Evolutionary conservation across 2,888 invertebrate genomes (phyloP).

Genomic region (Himalopsyche tibetana): DNA sequence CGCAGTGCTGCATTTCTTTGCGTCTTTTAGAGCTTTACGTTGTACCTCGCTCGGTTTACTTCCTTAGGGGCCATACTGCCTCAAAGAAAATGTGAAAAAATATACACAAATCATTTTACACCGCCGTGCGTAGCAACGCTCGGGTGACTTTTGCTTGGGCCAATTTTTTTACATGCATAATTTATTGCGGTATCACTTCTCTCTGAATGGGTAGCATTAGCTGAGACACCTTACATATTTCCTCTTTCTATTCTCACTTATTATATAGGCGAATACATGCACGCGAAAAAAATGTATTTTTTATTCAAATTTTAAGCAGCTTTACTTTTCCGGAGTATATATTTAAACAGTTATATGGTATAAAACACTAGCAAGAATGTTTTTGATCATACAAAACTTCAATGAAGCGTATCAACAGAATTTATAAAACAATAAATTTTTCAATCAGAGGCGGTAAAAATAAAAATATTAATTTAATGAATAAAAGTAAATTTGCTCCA

Average conservation of each 20-base stretch:
- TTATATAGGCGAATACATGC: not conserved
- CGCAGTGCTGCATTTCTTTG: conserved; percentile 10
- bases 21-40: conserved; percentile 5
- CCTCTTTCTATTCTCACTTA: conserved; percentile 14
- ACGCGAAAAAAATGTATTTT: not conserved
- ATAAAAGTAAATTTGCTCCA: too few relatives aligned
- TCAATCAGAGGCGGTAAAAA: too few relatives aligned
- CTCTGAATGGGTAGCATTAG: conserved; percentile 26
- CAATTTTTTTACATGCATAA: conserved; percentile 34
- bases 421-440: too few relatives aligned
- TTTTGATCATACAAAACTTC: too few relatives aligned
- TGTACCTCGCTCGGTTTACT: not conserved
- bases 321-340: too few relatives aligned
- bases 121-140: conserved; percentile 26
- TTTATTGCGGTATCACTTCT: conserved; percentile 30
- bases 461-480: too few relatives aligned
- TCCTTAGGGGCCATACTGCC: conserved; percentile 6
- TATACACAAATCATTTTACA: conserved; percentile 31
- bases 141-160: conserved; percentile 30
- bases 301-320: too few relatives aligned
- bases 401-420: too few relatives aligned
- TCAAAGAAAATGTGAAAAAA: not conserved
- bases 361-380: too few relatives aligned
- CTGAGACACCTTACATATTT: conserved; percentile 27
- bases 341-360: too few relatives aligned